phyloP scores from a whole-genome alignment of 2,888 invertebrate species.

The Eupithecia dodoneata region DNA sequence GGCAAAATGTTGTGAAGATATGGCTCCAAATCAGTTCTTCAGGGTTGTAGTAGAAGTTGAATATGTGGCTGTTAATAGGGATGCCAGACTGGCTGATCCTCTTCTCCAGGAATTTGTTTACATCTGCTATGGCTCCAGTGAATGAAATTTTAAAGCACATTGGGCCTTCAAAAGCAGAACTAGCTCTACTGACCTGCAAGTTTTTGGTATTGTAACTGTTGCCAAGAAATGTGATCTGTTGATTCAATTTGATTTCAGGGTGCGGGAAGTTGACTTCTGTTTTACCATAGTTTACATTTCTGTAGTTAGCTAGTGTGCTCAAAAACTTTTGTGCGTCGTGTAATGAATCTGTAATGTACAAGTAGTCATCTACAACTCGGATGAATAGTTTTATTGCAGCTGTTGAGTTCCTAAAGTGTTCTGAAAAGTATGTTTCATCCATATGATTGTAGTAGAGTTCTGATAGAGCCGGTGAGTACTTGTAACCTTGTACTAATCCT shows the following conservation, averaged over 20 bases:
- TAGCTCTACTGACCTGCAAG: conserved; percentile 71
- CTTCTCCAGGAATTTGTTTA: conserved; percentile 70
- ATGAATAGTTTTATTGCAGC: conserved; percentile 64
- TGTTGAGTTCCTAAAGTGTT: conserved; percentile 52
- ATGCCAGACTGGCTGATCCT: conserved; percentile 76
- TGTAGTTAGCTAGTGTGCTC: conserved; percentile 65
- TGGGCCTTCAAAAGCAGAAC: conserved; percentile 69
- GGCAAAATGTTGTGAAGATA: conserved; percentile 72
- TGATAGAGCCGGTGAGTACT: conserved; percentile 79
- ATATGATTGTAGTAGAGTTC: conserved; percentile 75
- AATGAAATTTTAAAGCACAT: conserved; percentile 80
- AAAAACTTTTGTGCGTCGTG: conserved; percentile 69
- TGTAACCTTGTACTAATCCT: conserved; percentile 79
- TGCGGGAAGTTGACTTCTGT: conserved; percentile 72
- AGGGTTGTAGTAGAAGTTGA: conserved; percentile 69
- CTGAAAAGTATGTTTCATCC: conserved; percentile 66
- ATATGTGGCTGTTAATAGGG: conserved; percentile 72
- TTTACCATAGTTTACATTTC: conserved; percentile 75
- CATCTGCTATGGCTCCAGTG: conserved; percentile 60
- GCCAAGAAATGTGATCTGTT: conserved; percentile 73
- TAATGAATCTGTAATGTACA: conserved; percentile 75
- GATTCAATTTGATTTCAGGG: conserved; percentile 56
- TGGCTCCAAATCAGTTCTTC: conserved; percentile 73
- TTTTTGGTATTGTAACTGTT: conserved; percentile 69
- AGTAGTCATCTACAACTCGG: conserved; percentile 79